These are phyloP conservation scores for Eupithecia subfuscata DNA, from an alignment of 2,888 invertebrate genomes.

Conservation along the genomic window DNA sequence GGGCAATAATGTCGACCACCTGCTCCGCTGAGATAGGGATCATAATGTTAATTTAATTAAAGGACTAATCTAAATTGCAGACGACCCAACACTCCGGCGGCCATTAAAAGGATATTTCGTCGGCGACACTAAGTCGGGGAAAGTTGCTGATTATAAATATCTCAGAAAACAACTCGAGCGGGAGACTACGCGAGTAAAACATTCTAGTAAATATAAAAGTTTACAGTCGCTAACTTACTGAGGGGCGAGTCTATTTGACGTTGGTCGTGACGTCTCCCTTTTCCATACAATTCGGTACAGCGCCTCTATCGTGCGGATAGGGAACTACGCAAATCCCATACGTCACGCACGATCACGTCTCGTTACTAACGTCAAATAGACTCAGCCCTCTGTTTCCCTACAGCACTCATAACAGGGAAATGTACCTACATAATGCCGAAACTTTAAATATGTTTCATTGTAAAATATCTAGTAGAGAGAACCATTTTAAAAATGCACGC, in stretches of 20 bases:
- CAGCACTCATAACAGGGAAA: background rate
- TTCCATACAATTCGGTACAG: no score
- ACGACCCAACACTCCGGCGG: constrained; percentile 80
- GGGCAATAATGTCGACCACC: constrained; percentile 79
- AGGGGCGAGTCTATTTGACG: no score
- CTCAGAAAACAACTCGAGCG: constrained; percentile 66
- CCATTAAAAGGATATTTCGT: constrained; percentile 83
- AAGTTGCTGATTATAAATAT: constrained; percentile 80
- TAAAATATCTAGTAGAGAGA: no score
- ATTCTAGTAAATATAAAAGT: constrained; percentile 61
- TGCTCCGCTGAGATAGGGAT: constrained; percentile 80
- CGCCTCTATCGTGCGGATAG: no score
- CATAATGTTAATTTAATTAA: constrained; percentile 85
- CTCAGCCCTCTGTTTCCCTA: no score
- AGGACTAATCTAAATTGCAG: constrained; percentile 85
- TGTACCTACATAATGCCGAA: no score
- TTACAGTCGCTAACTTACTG: constrained; percentile 43
- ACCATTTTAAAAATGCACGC: no score
- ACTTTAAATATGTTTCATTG: background rate
- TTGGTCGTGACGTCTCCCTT: no score
- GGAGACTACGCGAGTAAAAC: constrained; percentile 63
- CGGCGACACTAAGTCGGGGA: constrained; percentile 75
- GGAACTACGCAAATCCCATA: no score
- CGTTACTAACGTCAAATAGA: no score
- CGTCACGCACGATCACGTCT: no score